A percentile compares a stretch with the other conserved stretches of the same genome.
These are phyloP conservation scores for Poeciliopsis prolifica DNA, from an alignment of 2,113 vertebrate genomes.

Conservation along the genomic window DNA sequence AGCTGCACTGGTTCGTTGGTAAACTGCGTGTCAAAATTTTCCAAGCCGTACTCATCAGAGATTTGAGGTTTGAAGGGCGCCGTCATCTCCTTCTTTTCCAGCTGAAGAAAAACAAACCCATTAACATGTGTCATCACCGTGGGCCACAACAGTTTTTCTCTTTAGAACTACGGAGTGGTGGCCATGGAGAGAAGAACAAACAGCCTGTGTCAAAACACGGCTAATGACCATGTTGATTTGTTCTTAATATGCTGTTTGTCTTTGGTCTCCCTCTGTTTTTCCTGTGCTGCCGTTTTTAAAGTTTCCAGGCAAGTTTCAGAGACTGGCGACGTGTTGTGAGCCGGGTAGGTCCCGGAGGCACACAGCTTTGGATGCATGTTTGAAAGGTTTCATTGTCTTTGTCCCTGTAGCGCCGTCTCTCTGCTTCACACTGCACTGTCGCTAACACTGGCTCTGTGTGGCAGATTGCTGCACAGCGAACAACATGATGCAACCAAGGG, in stretches of 20 bases:
- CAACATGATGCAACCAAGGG: too few relatives aligned
- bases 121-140: conserved; percentile 6
- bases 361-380: too few relatives aligned
- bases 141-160: not conserved
- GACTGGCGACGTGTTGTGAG: too few relatives aligned
- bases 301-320: not conserved
- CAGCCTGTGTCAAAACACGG: not conserved
- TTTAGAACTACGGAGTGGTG: not conserved
- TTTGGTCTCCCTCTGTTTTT: not conserved
- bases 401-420: too few relatives aligned
- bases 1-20: conserved; percentile 99
- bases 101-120: conserved; percentile 71
- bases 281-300: not conserved
- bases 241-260: not conserved
- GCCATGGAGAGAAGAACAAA: not conserved
- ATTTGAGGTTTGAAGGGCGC: conserved; percentile 97
- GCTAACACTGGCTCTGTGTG: too few relatives aligned
- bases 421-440: too few relatives aligned
- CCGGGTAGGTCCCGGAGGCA: too few relatives aligned
- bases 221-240: not conserved
- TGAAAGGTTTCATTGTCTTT: too few relatives aligned
- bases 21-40: conserved; percentile 99
- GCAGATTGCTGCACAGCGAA: too few relatives aligned
- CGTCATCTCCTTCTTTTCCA: conserved; percentile 94
- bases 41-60: conserved; percentile 94